These are phyloP conservation scores for Chamaea fasciata DNA, from an alignment of 2,113 vertebrate genomes.

Conservation along the genomic window DNA sequence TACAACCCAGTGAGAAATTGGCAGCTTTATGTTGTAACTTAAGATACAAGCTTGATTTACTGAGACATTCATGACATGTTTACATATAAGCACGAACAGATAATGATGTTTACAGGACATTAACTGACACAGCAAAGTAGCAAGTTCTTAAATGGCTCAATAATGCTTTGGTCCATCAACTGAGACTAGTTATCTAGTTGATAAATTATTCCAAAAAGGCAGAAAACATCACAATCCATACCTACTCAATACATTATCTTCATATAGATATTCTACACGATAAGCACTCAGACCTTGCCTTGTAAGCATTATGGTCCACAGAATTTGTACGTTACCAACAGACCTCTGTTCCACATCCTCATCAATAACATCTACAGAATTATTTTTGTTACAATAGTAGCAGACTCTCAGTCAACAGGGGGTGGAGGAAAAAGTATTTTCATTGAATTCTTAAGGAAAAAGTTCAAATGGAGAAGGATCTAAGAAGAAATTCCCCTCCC, in stretches of 20 bases:
- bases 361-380: background rate
- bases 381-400: background rate
- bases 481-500: background rate
- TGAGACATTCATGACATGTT: background rate
- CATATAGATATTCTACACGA: background rate
- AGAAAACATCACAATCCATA: background rate
- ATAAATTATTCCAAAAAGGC: background rate
- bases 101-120: background rate
- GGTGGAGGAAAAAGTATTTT: background rate
- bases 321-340: background rate
- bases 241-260: background rate
- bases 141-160: background rate
- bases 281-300: background rate
- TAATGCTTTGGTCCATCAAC: background rate
- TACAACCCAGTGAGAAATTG: background rate
- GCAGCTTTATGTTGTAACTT: background rate
- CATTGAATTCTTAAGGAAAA: background rate
- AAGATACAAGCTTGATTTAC: background rate
- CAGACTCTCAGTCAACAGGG: background rate
- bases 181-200: background rate
- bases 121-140: background rate
- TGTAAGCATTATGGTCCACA: background rate
- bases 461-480: background rate
- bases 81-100: background rate
- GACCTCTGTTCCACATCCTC: background rate